Conservation (phyloP, 2,113 vertebrate species). For the Phaethornis superciliosus region DNA sequence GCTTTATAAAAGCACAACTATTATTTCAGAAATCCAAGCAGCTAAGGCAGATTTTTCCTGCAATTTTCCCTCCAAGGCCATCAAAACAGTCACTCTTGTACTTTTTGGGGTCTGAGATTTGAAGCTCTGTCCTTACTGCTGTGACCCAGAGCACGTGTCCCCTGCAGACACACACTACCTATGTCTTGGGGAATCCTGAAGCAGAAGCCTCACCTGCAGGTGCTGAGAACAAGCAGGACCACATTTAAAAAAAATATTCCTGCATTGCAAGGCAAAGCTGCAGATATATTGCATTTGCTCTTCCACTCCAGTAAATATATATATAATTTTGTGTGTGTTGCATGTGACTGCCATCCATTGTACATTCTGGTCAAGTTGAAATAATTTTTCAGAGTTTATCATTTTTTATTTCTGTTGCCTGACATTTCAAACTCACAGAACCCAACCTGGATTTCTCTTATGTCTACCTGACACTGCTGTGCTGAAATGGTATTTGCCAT, state of each 20-base stretch:
- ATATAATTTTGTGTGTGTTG: neutral
- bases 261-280: neutral
- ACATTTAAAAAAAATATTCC: neutral
- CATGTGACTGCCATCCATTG: neutral
- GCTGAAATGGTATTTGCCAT: neutral
- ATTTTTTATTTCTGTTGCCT: neutral
- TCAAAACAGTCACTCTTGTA: neutral
- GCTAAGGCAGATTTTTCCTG: neutral
- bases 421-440: neutral
- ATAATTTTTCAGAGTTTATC: neutral
- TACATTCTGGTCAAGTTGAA: neutral
- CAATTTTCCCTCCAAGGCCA: neutral
- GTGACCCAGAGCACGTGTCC: fast-evolving
- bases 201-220: neutral
- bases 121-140: neutral
- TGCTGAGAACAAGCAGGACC: neutral
- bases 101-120: neutral
- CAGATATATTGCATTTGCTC: neutral
- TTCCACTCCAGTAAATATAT: neutral
- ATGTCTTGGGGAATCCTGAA: neutral
- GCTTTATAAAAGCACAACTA: neutral
- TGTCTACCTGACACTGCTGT: neutral
- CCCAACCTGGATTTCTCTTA: neutral
- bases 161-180: neutral
- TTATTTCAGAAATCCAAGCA: neutral